Conservation (phyloP, 2,113 vertebrate genomes). For the Brienomyrus longianalis region DNA sequence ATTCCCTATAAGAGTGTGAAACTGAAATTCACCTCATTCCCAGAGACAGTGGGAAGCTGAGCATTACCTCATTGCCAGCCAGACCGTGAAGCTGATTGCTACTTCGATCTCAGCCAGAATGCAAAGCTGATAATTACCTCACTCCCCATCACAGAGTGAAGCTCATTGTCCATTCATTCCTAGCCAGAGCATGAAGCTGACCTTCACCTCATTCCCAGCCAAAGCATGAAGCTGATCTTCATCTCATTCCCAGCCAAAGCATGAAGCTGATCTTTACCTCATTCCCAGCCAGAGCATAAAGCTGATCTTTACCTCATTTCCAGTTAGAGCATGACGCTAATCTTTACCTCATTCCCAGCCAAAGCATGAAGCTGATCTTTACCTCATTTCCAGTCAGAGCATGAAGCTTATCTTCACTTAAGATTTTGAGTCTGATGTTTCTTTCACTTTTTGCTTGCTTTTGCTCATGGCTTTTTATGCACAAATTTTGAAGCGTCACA, state of each 20-base stretch:
- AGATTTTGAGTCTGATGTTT: background rate
- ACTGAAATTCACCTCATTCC: background rate
- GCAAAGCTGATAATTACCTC: background rate
- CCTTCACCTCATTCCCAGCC: no score
- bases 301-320: no score
- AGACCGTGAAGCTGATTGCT: no score
- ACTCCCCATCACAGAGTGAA: background rate
- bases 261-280: no score
- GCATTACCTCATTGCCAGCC: no score
- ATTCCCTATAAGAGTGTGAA: background rate
- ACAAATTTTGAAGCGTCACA: conserved; percentile 20
- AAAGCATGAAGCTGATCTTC: no score
- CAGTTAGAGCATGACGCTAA: background rate
- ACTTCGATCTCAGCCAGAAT: no score
- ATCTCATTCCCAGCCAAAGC: background rate
- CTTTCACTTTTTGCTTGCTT: conserved; percentile 11
- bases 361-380: background rate
- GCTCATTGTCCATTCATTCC: background rate
- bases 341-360: background rate
- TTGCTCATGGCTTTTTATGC: background rate
- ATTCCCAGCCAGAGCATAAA: background rate
- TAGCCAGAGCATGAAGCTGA: background rate
- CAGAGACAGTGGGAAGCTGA: background rate
- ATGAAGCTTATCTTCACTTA: background rate
- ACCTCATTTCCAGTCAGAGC: background rate